These are phyloP conservation scores for Acromyrmex heyeri DNA, from an alignment of 1,140 invertebrate species.

Conservation along the genomic window DNA sequence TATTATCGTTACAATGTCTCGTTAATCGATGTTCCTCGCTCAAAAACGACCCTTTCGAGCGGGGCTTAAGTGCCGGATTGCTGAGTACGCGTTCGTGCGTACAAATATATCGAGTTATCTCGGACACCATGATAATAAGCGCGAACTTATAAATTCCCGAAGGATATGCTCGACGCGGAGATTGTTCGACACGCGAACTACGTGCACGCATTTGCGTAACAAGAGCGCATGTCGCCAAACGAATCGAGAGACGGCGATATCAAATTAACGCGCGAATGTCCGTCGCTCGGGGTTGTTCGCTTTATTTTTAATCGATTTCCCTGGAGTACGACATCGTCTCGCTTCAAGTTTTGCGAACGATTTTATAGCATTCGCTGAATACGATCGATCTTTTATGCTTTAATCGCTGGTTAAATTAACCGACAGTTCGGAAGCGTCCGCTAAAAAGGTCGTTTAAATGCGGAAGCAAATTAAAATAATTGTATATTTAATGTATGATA, in stretches of 20 bases:
- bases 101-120: constrained; percentile 70
- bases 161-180: constrained; percentile 37
- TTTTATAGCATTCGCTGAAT: constrained; percentile 19
- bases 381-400: constrained; percentile 36
- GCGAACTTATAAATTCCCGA: constrained; percentile 53
- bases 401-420: constrained; percentile 39
- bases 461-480: constrained; percentile 33
- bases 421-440: background rate
- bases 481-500: background rate
- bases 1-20: constrained; percentile 52
- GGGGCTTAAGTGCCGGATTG: constrained; percentile 49
- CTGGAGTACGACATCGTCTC: background rate
- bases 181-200: background rate
- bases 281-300: background rate
- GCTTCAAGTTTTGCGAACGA: background rate
- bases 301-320: constrained; percentile 52
- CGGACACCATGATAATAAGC: constrained; percentile 61
- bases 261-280: constrained; percentile 31
- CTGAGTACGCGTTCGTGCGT: constrained; percentile 44
- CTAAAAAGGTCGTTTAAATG: constrained; percentile 11
- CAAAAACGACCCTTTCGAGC: constrained; percentile 38
- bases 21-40: constrained; percentile 46
- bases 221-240: constrained; percentile 19
- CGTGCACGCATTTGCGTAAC: constrained; percentile 53
- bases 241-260: constrained; percentile 54